Evolutionary conservation across 1,140 invertebrate species (phyloP).

Genomic region (Trichonephila clavata): DNA sequence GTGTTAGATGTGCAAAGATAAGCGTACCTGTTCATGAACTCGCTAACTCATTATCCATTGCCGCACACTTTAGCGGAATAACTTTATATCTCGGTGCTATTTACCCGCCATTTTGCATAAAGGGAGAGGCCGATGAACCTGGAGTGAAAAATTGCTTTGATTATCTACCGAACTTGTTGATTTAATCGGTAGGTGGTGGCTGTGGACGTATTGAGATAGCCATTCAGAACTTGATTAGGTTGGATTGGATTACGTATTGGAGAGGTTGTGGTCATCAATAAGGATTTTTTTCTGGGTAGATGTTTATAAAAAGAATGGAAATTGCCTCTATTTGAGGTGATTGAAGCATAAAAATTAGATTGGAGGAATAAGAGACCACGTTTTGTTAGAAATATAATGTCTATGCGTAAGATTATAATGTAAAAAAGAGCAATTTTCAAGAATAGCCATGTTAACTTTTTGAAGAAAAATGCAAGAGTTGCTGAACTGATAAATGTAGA

Average conservation of each 20-base stretch:
- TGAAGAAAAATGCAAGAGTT: too few relatives aligned
- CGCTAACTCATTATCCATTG: background rate
- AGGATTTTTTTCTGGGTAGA: background rate
- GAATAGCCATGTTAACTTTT: too few relatives aligned
- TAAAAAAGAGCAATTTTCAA: too few relatives aligned
- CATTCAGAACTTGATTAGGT: too few relatives aligned
- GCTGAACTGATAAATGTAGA: too few relatives aligned
- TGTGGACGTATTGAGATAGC: too few relatives aligned
- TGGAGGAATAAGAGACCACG: too few relatives aligned
- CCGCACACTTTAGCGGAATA: background rate
- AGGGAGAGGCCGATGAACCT: background rate
- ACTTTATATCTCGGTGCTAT: background rate
- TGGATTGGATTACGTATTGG: background rate
- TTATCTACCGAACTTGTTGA: background rate
- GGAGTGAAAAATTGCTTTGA: background rate
- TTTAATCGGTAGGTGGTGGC: background rate
- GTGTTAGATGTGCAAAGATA: constrained; percentile 18
- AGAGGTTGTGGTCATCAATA: background rate
- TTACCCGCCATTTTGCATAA: background rate
- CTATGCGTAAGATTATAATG: too few relatives aligned
- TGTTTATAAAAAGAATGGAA: background rate
- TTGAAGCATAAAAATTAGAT: too few relatives aligned
- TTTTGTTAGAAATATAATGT: too few relatives aligned
- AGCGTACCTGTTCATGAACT: background rate
- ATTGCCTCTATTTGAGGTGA: background rate